phyloP scores from a whole-genome alignment of 2,797 vertebrate species.

The Nyctalus aviator region DNA sequence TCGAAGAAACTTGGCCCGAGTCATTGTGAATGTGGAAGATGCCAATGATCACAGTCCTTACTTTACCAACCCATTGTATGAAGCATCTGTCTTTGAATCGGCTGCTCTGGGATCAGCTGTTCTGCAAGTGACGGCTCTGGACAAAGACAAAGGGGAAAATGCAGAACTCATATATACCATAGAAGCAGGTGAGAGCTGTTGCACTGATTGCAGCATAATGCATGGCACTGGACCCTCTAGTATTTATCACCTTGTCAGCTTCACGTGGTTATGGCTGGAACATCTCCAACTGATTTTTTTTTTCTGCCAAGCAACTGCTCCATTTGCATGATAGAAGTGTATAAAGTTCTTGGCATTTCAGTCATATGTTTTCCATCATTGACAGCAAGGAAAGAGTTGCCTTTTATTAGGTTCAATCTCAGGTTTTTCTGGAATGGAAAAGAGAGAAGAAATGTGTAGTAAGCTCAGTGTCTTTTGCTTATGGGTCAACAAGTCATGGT shows the following conservation, averaged over 20 bases:
- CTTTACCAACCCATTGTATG: constrained; percentile 95
- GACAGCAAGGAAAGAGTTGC: constrained; percentile 7
- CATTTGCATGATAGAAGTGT: not conserved
- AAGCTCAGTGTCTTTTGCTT: constrained; percentile 46
- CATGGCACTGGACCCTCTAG: not conserved
- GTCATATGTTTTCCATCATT: constrained; percentile 13
- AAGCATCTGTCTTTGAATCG: constrained; percentile 96
- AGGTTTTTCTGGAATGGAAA: constrained; percentile 42
- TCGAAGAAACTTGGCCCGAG: constrained; percentile 95
- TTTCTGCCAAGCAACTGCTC: constrained; percentile 16
- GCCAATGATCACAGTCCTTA: constrained; percentile 97
- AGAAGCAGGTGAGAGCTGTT: constrained; percentile 93
- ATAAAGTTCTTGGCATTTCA: constrained; percentile 33
- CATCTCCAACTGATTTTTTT: constrained; percentile 11
- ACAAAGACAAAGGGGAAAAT: constrained; percentile 98
- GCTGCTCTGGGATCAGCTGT: constrained; percentile 97
- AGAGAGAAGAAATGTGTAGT: constrained; percentile 21
- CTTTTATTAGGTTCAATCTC: not conserved
- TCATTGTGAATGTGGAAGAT: constrained; percentile 96
- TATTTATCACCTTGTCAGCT: not conserved
- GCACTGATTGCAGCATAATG: not conserved
- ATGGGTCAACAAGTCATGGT: constrained; percentile 7
- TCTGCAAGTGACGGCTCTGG: constrained; percentile 95
- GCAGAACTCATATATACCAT: constrained; percentile 95
- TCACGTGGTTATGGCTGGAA: not conserved